phyloP scores from a whole-genome alignment of 64 coral and sea anemone species.

The Montipora foliosa region DNA sequence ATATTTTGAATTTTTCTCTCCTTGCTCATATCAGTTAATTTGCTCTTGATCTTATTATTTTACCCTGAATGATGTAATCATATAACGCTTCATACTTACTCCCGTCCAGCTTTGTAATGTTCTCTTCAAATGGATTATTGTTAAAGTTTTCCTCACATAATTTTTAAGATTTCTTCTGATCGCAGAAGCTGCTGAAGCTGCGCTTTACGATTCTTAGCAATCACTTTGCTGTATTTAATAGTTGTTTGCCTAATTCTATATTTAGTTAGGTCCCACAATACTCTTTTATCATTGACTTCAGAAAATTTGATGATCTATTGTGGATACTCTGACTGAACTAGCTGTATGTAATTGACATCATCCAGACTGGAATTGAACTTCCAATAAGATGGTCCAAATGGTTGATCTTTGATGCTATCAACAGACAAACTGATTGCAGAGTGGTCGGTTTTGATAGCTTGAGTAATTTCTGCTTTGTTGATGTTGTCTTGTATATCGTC shows the following conservation, averaged over 20 bases:
- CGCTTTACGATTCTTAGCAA: background rate
- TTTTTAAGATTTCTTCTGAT: background rate
- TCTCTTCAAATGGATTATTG: background rate
- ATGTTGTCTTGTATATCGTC: no score
- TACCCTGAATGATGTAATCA: background rate
- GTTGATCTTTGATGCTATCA: no score
- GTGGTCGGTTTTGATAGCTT: no score
- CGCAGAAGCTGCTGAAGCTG: background rate
- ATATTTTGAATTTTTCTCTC: no score
- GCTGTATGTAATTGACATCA: background rate
- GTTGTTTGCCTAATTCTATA: background rate
- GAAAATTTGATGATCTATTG: background rate
- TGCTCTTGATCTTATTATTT: background rate
- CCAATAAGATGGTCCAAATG: no score
- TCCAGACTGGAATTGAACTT: no score
- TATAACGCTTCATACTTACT: slow-evolving; percentile 5
- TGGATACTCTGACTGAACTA: background rate
- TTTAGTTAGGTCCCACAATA: background rate
- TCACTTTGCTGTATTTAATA: background rate
- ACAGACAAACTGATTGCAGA: no score
- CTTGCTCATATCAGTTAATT: no score
- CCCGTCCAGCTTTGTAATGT: background rate
- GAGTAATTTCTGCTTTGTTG: no score
- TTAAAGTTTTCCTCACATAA: background rate
- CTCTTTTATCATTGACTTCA: background rate